Evolutionary conservation across 2,888 invertebrate species (phyloP).

Genomic region (Resseliella maxima): DNA sequence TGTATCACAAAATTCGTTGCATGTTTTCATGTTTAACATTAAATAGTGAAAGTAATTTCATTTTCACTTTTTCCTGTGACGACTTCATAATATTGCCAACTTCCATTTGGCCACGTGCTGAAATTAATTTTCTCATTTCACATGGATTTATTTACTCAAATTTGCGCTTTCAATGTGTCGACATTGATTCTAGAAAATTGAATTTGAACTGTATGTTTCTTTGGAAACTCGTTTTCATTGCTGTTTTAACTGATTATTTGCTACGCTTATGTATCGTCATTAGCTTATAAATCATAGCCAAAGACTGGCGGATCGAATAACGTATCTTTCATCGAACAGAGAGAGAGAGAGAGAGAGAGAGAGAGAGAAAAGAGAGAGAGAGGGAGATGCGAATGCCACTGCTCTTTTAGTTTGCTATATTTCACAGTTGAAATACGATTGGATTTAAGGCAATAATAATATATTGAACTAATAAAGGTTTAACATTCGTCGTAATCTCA

Average conservation of each 20-base stretch:
- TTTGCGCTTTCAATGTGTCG: constrained; percentile 27
- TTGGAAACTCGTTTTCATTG: neutral
- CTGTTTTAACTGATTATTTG: constrained; percentile 10
- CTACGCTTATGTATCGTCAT: constrained; percentile 18
- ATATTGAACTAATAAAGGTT: constrained; percentile 45
- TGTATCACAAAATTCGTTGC: constrained; percentile 26
- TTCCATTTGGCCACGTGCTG: constrained; percentile 29
- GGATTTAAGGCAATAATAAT: neutral
- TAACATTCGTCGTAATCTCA: constrained; percentile 19
- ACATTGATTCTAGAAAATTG: constrained; percentile 53
- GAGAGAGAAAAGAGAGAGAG: neutral
- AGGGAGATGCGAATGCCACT: neutral
- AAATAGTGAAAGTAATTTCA: constrained; percentile 48
- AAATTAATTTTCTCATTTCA: constrained; percentile 50
- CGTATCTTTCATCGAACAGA: neutral
- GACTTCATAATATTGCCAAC: neutral
- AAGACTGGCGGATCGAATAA: neutral
- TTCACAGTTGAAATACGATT: neutral
- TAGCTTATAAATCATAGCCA: neutral
- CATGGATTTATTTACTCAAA: constrained; percentile 30
- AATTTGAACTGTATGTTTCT: neutral
- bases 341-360: neutral
- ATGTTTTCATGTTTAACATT: constrained; percentile 8
- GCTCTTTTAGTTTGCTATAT: neutral
- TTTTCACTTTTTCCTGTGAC: constrained; percentile 44